Evolutionary conservation across 2,113 vertebrate species (phyloP), one percentile per base, ranked within the genome.

Genomic region (Lamprotornis superbus): DNA sequence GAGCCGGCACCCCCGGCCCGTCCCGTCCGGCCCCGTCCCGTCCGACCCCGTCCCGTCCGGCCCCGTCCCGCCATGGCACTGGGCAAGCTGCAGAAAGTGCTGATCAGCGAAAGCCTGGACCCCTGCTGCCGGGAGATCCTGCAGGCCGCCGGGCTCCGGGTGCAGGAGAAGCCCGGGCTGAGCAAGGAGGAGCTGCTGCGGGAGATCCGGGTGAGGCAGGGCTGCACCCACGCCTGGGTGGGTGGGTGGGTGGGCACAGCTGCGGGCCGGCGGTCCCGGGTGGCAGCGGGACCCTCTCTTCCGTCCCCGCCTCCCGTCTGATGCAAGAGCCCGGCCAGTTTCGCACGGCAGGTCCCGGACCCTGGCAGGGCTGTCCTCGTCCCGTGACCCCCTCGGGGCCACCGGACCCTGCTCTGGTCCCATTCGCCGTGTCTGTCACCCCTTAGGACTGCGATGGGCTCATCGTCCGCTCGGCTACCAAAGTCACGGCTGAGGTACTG

Each of bases 71-170:
- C 81, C 27, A 99, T 99, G 99, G 98, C 98, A 53, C 97, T 98
- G 17, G 96, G 98, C 23, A 95, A 90, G 83, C 97, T 99, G 90
- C 97, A 97, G 85, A 98, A 97, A 22, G 97, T 99, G 61, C 96
- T 99, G 64, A 99, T 99, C 95, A 99, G 99, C 80, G 99, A 99
- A 60, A 99, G 98, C 76, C 98, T 99, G 40, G 99, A 99, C 93
- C 98, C 98, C 2, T 98, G 98, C 92, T 99, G 99, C 95, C 97
- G 97, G 96, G 86, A 97, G 77, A 98, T 99, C 67, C 96, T 99
- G 96, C 98, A 98, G 89, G 98, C 98, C 65, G 98, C 98, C 75
- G 99, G 98, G 78, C 98, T 99, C 93, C 97, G 95, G 64, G 99
- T 99, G 40, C 98, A 98, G n/a, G 99, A 99, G 94, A 99, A 97